Percentiles rank a stretch among this genome's conserved stretches.
These are phyloP conservation scores for Cossypha caffra DNA, from an alignment of 2,797 vertebrate species.

Conservation along the genomic window DNA sequence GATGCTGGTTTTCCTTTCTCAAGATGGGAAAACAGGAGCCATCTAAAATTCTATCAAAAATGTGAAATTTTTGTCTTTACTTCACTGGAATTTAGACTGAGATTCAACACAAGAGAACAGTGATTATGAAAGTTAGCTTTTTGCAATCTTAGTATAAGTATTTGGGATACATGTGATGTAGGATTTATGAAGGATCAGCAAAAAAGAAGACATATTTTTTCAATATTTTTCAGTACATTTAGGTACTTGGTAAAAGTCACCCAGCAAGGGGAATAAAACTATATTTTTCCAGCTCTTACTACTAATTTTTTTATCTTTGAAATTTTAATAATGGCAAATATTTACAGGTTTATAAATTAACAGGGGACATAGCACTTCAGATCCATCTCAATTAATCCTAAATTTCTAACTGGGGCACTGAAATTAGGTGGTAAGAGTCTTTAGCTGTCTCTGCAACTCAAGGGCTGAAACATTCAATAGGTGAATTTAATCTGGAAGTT, in stretches of 20 bases:
- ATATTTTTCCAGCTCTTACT: not conserved
- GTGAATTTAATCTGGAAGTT: not conserved
- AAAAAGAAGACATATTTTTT: not conserved
- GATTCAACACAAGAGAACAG: not conserved
- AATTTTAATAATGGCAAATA: not conserved
- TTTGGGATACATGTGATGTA: not conserved
- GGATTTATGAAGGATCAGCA: not conserved
- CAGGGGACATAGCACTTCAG: not conserved
- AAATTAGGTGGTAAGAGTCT: not conserved
- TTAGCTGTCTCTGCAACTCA: not conserved
- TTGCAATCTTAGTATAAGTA: not conserved
- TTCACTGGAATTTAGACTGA: not conserved
- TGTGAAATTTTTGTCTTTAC: not conserved
- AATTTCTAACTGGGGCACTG: accelerated
- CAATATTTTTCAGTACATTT: not conserved
- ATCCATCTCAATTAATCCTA: not conserved
- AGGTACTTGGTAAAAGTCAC: not conserved
- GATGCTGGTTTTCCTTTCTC: not conserved
- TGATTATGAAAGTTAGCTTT: not conserved
- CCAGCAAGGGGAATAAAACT: not conserved
- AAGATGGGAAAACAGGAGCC: accelerated
- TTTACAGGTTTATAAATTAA: not conserved
- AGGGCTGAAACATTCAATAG: not conserved
- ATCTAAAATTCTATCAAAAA: not conserved
- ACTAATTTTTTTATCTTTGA: not conserved